Evolutionary conservation across 1,140 invertebrate species (phyloP).

Genomic region (Papilio machaon): DNA sequence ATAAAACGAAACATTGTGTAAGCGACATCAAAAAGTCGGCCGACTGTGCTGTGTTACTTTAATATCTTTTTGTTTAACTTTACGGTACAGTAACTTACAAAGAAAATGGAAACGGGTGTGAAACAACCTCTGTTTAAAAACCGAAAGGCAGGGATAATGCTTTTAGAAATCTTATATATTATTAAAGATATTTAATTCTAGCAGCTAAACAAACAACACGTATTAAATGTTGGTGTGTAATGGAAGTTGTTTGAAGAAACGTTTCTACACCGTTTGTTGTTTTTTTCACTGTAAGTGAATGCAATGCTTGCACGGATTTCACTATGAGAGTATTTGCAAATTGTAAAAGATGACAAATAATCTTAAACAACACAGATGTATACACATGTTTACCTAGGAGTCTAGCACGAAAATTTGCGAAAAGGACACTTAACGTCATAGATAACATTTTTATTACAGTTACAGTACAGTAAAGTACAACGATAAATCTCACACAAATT

Average conservation of each 20-base stretch:
- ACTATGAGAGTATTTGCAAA: constrained; percentile 2
- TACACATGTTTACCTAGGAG: neutral
- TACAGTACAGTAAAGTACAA: too few species aligned
- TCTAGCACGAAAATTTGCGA: too few species aligned
- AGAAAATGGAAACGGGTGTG: too few species aligned
- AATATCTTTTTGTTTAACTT: neutral
- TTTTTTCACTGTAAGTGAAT: constrained; percentile 24
- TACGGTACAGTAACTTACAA: neutral
- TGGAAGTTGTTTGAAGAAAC: neutral
- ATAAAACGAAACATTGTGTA: neutral
- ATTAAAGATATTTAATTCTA: constrained; percentile 1
- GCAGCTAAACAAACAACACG: neutral
- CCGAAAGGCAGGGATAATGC: neutral
- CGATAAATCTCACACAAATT: too few species aligned
- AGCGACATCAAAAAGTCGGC: neutral
- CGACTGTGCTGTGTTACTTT: neutral
- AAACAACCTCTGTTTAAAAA: neutral
- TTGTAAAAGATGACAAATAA: constrained; percentile 34
- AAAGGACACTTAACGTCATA: too few species aligned
- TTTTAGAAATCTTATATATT: neutral
- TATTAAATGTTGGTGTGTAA: too few species aligned
- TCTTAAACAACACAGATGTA: neutral
- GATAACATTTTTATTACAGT: too few species aligned
- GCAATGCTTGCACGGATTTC: constrained; percentile 25
- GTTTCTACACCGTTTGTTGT: constrained; percentile 29